Base-by-base conservation (phyloP, 2,888 invertebrate genomes). In the Lasioglossum marginatum region DNA sequence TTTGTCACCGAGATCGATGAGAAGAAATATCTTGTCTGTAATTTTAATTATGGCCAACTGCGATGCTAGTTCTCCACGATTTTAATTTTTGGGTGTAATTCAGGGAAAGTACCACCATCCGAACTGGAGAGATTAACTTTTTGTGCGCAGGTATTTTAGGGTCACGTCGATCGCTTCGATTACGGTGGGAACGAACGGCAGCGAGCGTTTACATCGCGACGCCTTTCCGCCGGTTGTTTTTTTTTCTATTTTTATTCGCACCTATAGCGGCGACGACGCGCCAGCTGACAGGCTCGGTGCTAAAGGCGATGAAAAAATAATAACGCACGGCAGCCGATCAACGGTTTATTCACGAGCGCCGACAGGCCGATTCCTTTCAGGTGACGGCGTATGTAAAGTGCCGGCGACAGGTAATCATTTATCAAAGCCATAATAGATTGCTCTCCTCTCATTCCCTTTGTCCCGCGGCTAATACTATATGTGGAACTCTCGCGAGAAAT, bases 291-390 rank as follows among this genome's bases (percentile, higher is more conserved):
- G 4, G 52, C 37, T 63, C 57, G 77, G 86, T 80, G 82, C 86
- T 70, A 77, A 83, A 63, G 75, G 27, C 81, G 48, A 78, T 87
- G 79, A 86, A 87, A 87, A 63, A 87, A 72, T 86, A 68, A 86
- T 86, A 72, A 31, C 43, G 71, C 12, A n/a, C 68, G 37, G 68
- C 37, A 23, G 68, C 23, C 68, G 68, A 34, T 66, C 48, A 71
- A 76, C 68, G 34, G 78, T 84, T 78, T 68, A 82, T 82, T 60
- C 70, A 57, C 78, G 43, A 79, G 74, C 57, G 52, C 60, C 37
- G 43, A 60, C 70, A 63, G 34, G 34, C 31, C 27, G 43, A 34
- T 27, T 37, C 12, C 19, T 48, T 48, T 4, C 60, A 27, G 27
- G 37, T 68, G 68, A 34, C 37, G 68, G 68, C 23, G 68, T 68